Base-by-base conservation (phyloP, 2,797 vertebrate species). In the Lycodopsis pacificus region DNA sequence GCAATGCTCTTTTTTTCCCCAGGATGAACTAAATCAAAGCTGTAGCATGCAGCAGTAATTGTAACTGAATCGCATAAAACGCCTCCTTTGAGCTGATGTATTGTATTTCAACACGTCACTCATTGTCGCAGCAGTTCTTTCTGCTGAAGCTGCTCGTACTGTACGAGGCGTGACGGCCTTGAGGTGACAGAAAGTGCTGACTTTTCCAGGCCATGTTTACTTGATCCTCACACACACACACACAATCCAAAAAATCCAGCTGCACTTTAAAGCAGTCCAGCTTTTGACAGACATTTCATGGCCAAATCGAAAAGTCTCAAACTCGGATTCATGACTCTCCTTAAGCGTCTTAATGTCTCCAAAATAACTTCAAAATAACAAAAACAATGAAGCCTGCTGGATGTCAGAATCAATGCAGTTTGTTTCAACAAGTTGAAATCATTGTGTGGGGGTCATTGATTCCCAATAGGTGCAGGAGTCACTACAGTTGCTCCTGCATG, bases 361-460 rank as follows among this genome's bases (percentile, higher is more conserved):
- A 3, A 74, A 79, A 84, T 75, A 67, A 70, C 77, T 77, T 77
- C 5, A 13, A 76, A 38, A 80, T 86, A 80, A 71, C 42, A 77
- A 88, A 88, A 83, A 84, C 63, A 84, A 83, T 81, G 19, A 79
- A 70, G 56, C 20, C 58, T 56, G 67, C 66, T 65, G 66, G 73
- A 85, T 77, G 76, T 68, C 22, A 76, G 34, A 90, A 91, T 94
- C 86, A 58, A 91, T 92, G 65, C 7, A 30, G 76, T 88, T 83
- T 82, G 84, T 90, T 85, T 65, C 69, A 83, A 80, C 65, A 78
- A 85, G 87, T 77, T 89, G 67, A 84, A 89, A 81, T 84, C 76
- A 71, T 85, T 87, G 85, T 79, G 73, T 79, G 56, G 62, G 81
- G 84, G 65, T 82, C 83, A 90, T 89, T 85, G 91, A 93, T 92